Conservation (phyloP, 1,140 invertebrate species). For the Drosophila fuyamai region DNA sequence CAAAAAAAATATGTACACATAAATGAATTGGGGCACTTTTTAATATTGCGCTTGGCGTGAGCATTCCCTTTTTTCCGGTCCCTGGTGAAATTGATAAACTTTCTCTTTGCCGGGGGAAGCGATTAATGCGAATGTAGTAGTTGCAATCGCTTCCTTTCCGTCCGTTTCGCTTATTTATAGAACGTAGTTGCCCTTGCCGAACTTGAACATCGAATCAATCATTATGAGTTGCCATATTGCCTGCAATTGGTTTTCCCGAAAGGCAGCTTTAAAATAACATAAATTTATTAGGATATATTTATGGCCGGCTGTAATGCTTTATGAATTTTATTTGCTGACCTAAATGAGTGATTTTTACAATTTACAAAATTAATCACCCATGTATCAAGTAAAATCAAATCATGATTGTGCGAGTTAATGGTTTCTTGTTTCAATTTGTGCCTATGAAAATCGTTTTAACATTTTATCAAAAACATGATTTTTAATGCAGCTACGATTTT, state of each 20-base stretch:
- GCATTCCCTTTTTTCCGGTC: not conserved
- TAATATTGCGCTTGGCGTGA: slow-evolving; percentile 32
- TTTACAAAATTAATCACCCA: no score
- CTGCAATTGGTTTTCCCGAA: not conserved
- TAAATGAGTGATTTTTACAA: no score
- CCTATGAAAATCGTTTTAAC: no score
- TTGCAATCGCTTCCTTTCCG: slow-evolving; percentile 31
- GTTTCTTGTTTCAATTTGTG: no score
- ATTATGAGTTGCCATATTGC: slow-evolving; percentile 22
- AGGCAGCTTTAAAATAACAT: slow-evolving; percentile 1
- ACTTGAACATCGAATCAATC: slow-evolving; percentile 33
- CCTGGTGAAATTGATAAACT: slow-evolving; percentile 34
- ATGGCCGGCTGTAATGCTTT: not conserved
- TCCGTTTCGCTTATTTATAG: slow-evolving; percentile 32
- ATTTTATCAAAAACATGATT: no score
- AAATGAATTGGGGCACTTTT: slow-evolving; percentile 43
- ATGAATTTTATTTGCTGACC: not conserved
- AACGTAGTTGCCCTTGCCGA: slow-evolving; percentile 17
- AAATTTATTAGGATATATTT: not conserved
- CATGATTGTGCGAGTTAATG: no score
- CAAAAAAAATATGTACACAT: slow-evolving; percentile 28
- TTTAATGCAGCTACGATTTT: no score
- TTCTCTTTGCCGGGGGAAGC: slow-evolving; percentile 17
- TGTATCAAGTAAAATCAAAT: no score
- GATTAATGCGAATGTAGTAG: slow-evolving; percentile 25